Evolutionary conservation across 1,140 invertebrate genomes (phyloP), one percentile per base, ranked within the genome.

Genomic region (Zaprionus vittiger): DNA sequence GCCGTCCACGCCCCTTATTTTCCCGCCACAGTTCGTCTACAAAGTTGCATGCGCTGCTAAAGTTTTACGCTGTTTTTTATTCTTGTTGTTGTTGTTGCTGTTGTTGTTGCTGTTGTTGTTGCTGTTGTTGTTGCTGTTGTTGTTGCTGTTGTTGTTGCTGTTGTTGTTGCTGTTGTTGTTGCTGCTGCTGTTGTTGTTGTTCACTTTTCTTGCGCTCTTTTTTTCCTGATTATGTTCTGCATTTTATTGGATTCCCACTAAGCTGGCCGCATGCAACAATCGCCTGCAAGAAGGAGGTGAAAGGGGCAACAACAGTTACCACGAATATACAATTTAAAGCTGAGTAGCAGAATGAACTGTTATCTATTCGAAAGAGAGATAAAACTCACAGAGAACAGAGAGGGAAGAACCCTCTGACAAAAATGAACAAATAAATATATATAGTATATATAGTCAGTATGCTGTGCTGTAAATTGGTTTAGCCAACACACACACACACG

Each of bases 181-280:
- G 28, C 11, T 37, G 14, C 2, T 11, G 2, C 1, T 49, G 17
- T 22, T 22, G 47, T 14, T 52, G 12, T 24, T 52, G 20, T 24
- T 52, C 41, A n/a, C 41, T 17, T 17, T 47, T 17, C 41, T 47
- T 47, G 17, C 47, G 12, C 47, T 52, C 47, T 52, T 57, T 49
- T 49, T 63, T 69, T 34, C 22, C 56, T 63, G 66, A 71, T 65
- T 71, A 65, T 65, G 61, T 9, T 31, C 12, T 52, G 26, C 26
- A 52, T 65, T 71, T 71, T 65, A 76, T 76, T 64, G 61, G 68
- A 76, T 71, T 76, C 26, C 6, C 12, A 54, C 9, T 15, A 54
- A 76, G 49, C 49, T 47, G 47, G 66, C 62, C 62, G 59, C 67
- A 56, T 49, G n/a, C 34, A 54, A 38, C 34, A 54, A 24, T 20